Percentiles rank a stretch among this genome's conserved stretches.
These are phyloP conservation scores for Astropecten irregularis DNA, from an alignment of 53 echinoderm and acorn worm species.

Conservation along the genomic window DNA sequence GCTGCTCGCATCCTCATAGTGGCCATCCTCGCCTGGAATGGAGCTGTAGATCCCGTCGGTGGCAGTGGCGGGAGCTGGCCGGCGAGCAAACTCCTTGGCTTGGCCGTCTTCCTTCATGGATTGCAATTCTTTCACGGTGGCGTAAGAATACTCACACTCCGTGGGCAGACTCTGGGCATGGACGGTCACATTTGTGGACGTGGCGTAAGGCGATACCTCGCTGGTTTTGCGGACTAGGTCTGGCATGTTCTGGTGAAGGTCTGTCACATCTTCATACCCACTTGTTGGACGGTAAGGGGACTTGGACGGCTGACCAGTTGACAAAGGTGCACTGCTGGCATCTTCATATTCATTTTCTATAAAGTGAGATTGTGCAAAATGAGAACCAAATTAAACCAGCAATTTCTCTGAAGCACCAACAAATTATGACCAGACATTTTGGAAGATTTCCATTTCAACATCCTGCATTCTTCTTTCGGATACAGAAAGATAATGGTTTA, in stretches of 20 bases:
- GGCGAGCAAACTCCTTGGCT: background rate
- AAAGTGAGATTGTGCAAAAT: too few species aligned
- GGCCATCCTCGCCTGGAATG: background rate
- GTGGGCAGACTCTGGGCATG: conserved; percentile 1
- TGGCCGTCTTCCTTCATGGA: background rate
- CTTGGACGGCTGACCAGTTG: background rate
- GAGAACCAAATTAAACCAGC: too few species aligned
- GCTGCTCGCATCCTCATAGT: conserved; percentile 16
- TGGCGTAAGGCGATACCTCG: conserved; percentile 37
- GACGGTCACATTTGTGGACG: conserved; percentile 10
- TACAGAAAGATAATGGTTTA: too few species aligned
- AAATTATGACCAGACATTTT: too few species aligned
- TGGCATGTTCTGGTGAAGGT: conserved; percentile 23
- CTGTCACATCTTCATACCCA: conserved; percentile 36
- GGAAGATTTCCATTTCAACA: too few species aligned
- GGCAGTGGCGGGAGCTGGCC: background rate
- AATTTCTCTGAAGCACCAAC: too few species aligned
- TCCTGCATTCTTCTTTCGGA: too few species aligned
- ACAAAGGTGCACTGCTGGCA: conserved; percentile 24
- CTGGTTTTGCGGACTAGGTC: background rate
- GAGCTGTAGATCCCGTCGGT: conserved; percentile 5
- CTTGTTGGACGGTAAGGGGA: conserved; percentile 21
- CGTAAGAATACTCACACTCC: conserved; percentile 20
- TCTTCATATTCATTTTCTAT: conserved; percentile 32
- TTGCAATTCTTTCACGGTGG: conserved; percentile 1